Evolutionary conservation across 2,888 invertebrate species (phyloP), one percentile per base, ranked within the genome.

Genomic region (Drosophila neotestacea): DNA sequence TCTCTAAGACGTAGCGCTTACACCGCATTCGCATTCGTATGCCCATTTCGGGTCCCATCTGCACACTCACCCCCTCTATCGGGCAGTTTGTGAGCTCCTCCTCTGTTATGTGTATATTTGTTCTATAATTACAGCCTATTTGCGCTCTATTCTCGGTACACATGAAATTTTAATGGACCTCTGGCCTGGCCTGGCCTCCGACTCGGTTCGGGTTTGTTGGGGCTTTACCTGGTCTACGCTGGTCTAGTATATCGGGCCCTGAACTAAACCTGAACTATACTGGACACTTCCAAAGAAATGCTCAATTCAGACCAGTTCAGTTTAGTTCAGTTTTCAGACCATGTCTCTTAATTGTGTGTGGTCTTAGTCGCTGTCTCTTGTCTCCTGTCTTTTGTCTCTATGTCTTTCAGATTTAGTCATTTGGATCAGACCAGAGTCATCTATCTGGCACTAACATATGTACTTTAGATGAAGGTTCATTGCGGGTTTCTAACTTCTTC

Each of bases 91-190:
- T 32, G 47, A 22, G 66, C 59, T 69, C 64, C 58, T 60, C 46
- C 64, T 16, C 28, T 58, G 77, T 73, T 79, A 69, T 77, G 79
- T 80, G 70, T 75, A 70, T 80, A 77, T 80, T 79, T 79, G 81
- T 81, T 81, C 83, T 83, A 82, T 82, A 82, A 82, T 82, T 82
- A 83, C 84, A 79, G 81, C 81, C 83, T 79, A 83, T 83, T 82
- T 83, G 81, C 81, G 81, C 81, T 81, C 79, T 71, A 79, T 81
- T 80, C 81, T 79, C 77, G 61, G 80, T 81, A 80, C 79, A 81
- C 81, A 80, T 79, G 79, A 81, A 81, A 71, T 77, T 80, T 80
- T 81, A 79, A 80, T 80, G 77, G 81, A 72, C 78, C 78, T 67
- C 66, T 67, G 66, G 60, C 47, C 46, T 13, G 27, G 36, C 28